Conservation (phyloP, 2,113 vertebrate genomes). For the Mustelus asterias region DNA sequence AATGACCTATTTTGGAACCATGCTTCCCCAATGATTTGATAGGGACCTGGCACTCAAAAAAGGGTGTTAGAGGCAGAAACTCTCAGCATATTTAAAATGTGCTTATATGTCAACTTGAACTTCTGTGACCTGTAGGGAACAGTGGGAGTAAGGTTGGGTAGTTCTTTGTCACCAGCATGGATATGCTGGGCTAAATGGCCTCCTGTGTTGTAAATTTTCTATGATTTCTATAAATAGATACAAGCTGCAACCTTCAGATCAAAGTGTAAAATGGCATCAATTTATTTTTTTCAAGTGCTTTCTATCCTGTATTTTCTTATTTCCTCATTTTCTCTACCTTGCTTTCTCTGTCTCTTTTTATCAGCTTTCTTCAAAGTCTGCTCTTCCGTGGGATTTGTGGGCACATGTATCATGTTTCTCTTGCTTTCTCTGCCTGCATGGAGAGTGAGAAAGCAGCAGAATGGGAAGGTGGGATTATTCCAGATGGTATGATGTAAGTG, state of each 20-base stretch:
- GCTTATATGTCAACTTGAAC: not conserved
- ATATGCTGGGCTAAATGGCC: not conserved
- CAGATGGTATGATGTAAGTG: not conserved
- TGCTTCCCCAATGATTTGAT: not conserved
- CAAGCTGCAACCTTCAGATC: not conserved
- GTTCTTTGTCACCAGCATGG: not conserved
- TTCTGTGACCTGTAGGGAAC: not conserved
- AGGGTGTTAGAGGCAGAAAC: not conserved
- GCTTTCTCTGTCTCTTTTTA: not conserved
- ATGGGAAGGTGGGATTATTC: not conserved
- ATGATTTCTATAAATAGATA: not conserved
- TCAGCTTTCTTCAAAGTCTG: not conserved
- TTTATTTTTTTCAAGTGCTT: not conserved
- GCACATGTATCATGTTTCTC: not conserved
- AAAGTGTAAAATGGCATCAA: not conserved
- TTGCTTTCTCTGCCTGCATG: not conserved
- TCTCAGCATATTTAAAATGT: not conserved
- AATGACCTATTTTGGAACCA: not conserved
- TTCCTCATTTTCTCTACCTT: not conserved
- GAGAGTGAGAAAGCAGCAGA: slow-evolving; percentile 18
- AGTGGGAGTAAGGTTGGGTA: not conserved
- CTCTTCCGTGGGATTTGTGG: not conserved
- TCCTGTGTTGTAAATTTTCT: not conserved
- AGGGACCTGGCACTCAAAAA: not conserved
- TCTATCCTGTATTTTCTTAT: not conserved